These are phyloP conservation scores for Phragmatobia fuliginosa DNA, from an alignment of 2,888 invertebrate species.

Conservation along the genomic window DNA sequence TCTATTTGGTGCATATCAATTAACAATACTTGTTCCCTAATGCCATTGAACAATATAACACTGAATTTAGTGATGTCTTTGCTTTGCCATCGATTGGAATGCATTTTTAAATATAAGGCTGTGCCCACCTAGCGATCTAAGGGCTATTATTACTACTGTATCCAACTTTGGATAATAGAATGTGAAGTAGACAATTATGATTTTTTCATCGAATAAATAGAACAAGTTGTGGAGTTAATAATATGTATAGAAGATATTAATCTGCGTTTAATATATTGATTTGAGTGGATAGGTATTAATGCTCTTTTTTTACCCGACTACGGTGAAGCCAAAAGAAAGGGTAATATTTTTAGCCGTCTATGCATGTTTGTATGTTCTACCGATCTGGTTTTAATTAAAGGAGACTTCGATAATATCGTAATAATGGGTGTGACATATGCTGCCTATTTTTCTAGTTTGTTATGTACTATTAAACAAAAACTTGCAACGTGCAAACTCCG, in stretches of 20 bases:
- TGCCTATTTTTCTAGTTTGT: too few relatives aligned
- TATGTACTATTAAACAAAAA: background rate
- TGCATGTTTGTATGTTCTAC: too few relatives aligned
- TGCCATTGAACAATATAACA: constrained; percentile 45
- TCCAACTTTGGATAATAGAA: constrained; percentile 4
- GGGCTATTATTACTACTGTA: constrained; percentile 34
- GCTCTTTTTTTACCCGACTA: too few relatives aligned
- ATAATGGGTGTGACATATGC: too few relatives aligned
- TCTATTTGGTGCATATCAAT: constrained; percentile 67
- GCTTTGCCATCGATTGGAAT: constrained; percentile 23
- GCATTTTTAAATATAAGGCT: constrained; percentile 40
- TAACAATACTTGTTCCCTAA: constrained; percentile 70
- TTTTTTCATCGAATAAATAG: background rate
- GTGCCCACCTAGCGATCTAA: constrained; percentile 50
- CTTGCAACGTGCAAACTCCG: background rate
- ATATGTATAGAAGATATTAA: too few relatives aligned
- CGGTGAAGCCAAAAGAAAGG: too few relatives aligned
- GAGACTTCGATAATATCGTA: too few relatives aligned
- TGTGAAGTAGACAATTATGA: background rate
- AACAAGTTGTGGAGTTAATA: too few relatives aligned
- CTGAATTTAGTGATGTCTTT: constrained; percentile 26
- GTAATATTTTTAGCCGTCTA: too few relatives aligned
- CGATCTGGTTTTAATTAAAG: too few relatives aligned
- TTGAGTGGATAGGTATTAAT: too few relatives aligned
- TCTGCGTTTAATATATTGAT: background rate